Percentiles rank a stretch among this genome's conserved stretches.
Conservation (phyloP, 2,797 vertebrate genomes). For the Heterohyrax brucei region DNA sequence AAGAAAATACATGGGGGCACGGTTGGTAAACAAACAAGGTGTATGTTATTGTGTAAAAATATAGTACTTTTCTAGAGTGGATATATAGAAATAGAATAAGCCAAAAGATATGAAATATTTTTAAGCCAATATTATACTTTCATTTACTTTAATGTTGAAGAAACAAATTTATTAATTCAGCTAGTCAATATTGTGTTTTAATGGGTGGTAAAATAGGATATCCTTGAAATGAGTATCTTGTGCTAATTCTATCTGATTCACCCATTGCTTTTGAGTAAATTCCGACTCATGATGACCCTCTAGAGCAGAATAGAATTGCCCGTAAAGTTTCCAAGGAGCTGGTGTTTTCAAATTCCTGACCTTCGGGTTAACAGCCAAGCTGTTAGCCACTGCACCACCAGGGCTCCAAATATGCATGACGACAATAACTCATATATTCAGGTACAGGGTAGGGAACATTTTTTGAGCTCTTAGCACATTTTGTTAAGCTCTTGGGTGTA, state of each 20-base stretch:
- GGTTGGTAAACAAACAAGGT: too few relatives aligned
- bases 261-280: too few relatives aligned
- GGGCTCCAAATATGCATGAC: background rate
- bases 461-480: background rate
- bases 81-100: slow-evolving; percentile 13
- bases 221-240: background rate
- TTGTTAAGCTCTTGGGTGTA: background rate
- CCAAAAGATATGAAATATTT: background rate
- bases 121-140: background rate
- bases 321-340: too few relatives aligned
- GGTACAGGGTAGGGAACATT: background rate
- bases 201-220: background rate
- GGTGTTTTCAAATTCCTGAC: too few relatives aligned
- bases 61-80: background rate
- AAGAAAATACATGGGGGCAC: too few relatives aligned
- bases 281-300: too few relatives aligned
- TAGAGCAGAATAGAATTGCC: too few relatives aligned
- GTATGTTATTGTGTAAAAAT: too few relatives aligned
- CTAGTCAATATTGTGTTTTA: background rate
- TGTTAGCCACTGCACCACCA: too few relatives aligned
- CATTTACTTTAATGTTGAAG: slow-evolving; percentile 5
- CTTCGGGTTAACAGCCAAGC: too few relatives aligned
- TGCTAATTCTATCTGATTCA: background rate
- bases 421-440: slow-evolving; percentile 7
- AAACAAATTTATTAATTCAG: background rate